A percentile compares a stretch with the other conserved stretches of the same genome.
These are phyloP conservation scores for Myotis pilosus DNA, from an alignment of 2,797 vertebrate genomes.

Conservation along the genomic window DNA sequence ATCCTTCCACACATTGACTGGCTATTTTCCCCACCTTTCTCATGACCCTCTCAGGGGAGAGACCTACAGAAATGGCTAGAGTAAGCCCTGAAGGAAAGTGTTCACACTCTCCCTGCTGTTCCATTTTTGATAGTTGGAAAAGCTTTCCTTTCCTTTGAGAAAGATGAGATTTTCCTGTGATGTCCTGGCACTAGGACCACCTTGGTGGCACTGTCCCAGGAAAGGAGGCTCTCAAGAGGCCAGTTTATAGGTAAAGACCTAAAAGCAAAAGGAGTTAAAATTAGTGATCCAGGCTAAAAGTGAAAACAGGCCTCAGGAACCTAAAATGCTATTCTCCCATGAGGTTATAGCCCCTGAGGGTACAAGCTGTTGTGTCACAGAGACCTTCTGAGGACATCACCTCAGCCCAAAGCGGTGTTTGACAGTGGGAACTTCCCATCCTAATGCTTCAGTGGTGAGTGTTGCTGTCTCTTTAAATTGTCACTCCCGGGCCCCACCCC, in stretches of 20 bases:
- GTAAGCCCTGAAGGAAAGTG: background rate
- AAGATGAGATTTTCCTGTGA: background rate
- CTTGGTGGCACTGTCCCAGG: background rate
- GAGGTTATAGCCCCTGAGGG: background rate
- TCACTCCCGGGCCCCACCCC: background rate
- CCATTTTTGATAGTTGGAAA: background rate
- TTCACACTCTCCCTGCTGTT: background rate
- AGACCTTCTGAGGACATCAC: background rate
- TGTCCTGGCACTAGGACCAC: background rate
- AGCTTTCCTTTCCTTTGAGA: background rate
- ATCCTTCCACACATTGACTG: too few relatives aligned
- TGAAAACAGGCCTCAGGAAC: background rate
- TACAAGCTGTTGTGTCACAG: background rate
- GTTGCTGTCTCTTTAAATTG: slow-evolving; percentile 4
- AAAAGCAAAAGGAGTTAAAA: background rate
- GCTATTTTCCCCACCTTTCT: background rate
- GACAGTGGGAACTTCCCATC: background rate
- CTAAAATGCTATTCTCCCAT: background rate
- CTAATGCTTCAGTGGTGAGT: background rate
- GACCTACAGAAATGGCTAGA: too few relatives aligned
- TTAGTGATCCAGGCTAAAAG: background rate
- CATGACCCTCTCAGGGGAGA: background rate
- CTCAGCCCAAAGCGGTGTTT: too few relatives aligned
- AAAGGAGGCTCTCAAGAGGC: too few relatives aligned
- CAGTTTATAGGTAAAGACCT: background rate